Evolutionary conservation across 2,797 vertebrate species (phyloP).

Genomic region (Hydrocynus forskahlii): DNA sequence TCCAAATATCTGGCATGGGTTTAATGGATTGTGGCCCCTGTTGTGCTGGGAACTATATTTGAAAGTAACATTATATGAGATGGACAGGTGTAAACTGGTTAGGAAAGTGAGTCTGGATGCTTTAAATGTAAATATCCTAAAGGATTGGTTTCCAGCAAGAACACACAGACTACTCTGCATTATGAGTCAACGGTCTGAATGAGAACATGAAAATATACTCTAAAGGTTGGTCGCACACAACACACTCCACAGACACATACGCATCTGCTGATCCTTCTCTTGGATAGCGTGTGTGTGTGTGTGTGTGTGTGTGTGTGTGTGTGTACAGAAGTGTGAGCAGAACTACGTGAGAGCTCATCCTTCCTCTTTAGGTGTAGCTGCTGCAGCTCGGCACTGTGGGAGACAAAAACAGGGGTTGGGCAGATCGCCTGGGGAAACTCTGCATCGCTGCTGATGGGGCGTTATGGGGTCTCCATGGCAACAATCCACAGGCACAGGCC

Average conservation of each 20-base stretch:
- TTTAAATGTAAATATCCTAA: no score
- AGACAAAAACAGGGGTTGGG: not conserved
- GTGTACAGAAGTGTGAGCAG: not conserved
- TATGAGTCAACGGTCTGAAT: not conserved
- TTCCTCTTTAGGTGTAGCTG: constrained; percentile 4
- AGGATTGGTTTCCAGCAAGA: not conserved
- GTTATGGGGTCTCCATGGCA: constrained; percentile 67
- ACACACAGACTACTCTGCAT: not conserved
- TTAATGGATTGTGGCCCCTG: not conserved
- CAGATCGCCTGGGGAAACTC: constrained; percentile 18
- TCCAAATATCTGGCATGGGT: not conserved
- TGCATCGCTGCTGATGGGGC: constrained; percentile 45
- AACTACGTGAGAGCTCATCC: not conserved
- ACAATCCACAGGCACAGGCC: constrained; percentile 71
- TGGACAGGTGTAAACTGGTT: not conserved
- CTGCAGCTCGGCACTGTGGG: constrained; percentile 17
- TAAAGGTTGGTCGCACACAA: not conserved
- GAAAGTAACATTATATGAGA: not conserved
- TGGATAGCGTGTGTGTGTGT: constrained; percentile 5
- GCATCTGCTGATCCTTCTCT: not conserved
- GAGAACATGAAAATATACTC: not conserved
- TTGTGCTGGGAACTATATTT: not conserved
- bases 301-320: constrained; percentile 3
- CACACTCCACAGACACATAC: not conserved
- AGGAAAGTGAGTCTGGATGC: not conserved